Evolutionary conservation across 2,888 invertebrate species (phyloP), one percentile per base, ranked within the genome.

Genomic region (Periphyllus acericola): DNA sequence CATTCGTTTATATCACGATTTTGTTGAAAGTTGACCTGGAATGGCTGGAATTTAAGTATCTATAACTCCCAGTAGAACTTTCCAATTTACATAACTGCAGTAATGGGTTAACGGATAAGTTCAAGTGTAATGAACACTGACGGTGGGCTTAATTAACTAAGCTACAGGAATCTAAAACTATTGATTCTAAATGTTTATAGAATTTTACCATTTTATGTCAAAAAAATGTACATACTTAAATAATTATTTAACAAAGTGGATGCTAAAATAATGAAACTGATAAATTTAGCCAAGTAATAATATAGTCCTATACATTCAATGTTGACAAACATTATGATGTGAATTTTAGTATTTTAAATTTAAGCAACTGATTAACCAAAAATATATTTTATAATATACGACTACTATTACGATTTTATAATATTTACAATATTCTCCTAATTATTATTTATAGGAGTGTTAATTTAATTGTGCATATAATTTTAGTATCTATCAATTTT

Each of bases 41-140:
- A 86, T 86, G 36, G 60, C 79, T 55, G 86, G 72, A 86, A 86
- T 80, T 55, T 79, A 14, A 52, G n/a, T 29, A 71, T 71, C 34
- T 78, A 25, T 78, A 80, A 29, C 55, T 79, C n/a, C 68, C 36
- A 40, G 55, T 29, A 55, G 36, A 80, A 86, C 86, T 86, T 72
- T 86, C 86, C 86, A 86, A 79, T 86, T 86, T 72, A 80, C 29
- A 72, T 78, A 78, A 68, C 46, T 29, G n/a, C 8, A 78, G 29
- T 19, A 71, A 14, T 46, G 25, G 40, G n/a, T 40, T 72, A 8
- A 0, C 11, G 3, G 6, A n/a, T 46, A 25, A 9, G n/a, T 40
- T 17, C 40, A 25, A 19, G 8, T 11, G 75, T n/a, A n/a, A 40
- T 46, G 40, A 4, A 71, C 32, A 19, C 34, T 72, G 34, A 29